Evolutionary conservation across 2,888 invertebrate species (phyloP).

Genomic region (Galerucella nymphaeae): DNA sequence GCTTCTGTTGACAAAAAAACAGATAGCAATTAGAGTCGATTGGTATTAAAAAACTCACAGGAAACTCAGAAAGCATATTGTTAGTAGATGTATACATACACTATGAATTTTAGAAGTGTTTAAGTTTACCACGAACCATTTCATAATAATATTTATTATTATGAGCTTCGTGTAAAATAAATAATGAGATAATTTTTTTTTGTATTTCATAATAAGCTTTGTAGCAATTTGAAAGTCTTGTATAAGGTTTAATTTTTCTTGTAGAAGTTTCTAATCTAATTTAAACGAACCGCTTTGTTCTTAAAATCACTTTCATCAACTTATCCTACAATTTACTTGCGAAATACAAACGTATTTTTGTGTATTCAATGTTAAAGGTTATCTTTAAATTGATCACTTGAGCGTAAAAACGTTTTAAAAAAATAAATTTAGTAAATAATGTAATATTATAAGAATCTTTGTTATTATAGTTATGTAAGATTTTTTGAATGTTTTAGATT

Average conservation of each 20-base stretch:
- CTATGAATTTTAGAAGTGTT: no score
- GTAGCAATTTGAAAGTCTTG: not conserved
- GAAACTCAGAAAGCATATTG: no score
- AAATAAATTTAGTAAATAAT: not conserved
- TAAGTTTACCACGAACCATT: no score
- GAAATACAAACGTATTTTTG: not conserved
- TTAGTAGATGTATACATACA: no score
- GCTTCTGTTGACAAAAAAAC: no score
- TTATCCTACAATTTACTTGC: not conserved
- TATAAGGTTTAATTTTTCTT: not conserved
- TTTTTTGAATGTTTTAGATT: no score
- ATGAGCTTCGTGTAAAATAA: not conserved
- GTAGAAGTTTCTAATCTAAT: not conserved
- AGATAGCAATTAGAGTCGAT: no score
- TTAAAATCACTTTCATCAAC: not conserved
- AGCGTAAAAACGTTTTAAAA: not conserved
- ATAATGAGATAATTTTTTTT: not conserved
- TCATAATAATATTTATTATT: not conserved
- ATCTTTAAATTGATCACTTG: not conserved
- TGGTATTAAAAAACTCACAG: no score
- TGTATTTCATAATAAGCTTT: not conserved
- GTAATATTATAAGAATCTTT: not conserved
- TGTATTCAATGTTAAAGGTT: not conserved
- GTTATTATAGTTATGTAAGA: no score
- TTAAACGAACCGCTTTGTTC: not conserved